A percentile compares a stretch with the other conserved stretches of the same genome.
Conservation (phyloP, 2,888 invertebrate genomes). For the Oeneis ivallda region DNA sequence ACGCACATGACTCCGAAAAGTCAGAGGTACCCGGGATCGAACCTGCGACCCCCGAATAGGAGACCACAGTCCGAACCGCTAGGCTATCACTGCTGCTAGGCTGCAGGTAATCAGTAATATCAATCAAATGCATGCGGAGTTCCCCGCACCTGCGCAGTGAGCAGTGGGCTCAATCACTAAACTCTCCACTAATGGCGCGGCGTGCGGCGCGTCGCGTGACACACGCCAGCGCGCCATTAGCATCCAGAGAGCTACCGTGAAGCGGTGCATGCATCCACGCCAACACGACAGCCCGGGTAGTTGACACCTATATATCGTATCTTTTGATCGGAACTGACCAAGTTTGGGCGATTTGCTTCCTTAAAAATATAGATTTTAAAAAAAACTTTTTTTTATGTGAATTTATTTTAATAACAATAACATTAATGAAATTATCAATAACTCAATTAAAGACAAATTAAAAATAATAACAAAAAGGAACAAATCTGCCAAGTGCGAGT, state of each 20-base stretch:
- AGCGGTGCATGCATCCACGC: constrained; percentile 19
- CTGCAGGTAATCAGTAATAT: background rate
- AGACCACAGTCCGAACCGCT: too few species aligned
- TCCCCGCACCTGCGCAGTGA: constrained; percentile 16
- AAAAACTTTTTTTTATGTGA: too few species aligned
- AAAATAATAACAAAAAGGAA: too few species aligned
- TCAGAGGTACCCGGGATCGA: too few species aligned
- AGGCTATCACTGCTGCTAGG: too few species aligned
- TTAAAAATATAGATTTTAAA: too few species aligned
- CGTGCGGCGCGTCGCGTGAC: constrained; percentile 38
- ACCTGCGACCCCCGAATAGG: too few species aligned
- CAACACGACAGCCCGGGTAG: background rate
- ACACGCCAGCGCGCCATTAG: constrained; percentile 30
- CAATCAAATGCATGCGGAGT: constrained; percentile 4
- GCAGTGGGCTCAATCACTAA: constrained; percentile 21
- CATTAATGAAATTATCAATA: too few species aligned
- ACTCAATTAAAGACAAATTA: too few species aligned
- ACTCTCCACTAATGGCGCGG: constrained; percentile 19
- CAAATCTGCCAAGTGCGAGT: too few species aligned
- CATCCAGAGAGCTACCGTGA: constrained; percentile 33
- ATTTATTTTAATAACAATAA: too few species aligned
- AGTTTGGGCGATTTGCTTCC: background rate
- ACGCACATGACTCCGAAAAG: too few species aligned
- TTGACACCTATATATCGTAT: constrained; percentile 15
- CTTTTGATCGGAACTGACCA: background rate